These are phyloP conservation scores for Lycodopsis pacificus DNA, from an alignment of 2,797 vertebrate species.

Conservation along the genomic window DNA sequence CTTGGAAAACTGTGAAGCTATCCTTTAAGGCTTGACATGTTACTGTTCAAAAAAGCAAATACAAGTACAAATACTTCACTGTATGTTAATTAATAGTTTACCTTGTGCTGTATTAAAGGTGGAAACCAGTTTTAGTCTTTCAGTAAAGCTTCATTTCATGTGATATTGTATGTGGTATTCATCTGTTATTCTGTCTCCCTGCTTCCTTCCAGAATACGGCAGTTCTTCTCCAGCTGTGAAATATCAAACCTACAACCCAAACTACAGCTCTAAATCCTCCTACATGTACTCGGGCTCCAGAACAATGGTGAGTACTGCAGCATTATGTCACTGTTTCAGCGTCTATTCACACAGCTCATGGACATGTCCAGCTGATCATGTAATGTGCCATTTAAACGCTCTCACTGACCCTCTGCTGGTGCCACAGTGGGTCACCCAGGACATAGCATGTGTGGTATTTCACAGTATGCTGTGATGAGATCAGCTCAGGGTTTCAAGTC, in stretches of 20 bases:
- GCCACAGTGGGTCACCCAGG: constrained; percentile 31
- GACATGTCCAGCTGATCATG: constrained; percentile 11
- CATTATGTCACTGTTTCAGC: constrained; percentile 15
- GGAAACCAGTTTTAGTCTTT: background rate
- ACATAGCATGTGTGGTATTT: constrained; percentile 75
- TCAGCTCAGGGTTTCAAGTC: constrained; percentile 58
- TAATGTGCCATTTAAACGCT: constrained; percentile 6
- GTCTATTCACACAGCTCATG: constrained; percentile 10
- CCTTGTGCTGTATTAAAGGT: background rate
- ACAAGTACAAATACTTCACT: background rate
- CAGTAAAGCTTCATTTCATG: background rate
- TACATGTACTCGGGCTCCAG: constrained; percentile 69
- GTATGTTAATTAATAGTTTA: background rate
- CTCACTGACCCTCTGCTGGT: constrained; percentile 22
- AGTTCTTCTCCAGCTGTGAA: constrained; percentile 77
- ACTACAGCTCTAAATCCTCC: constrained; percentile 83
- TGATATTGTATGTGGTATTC: constrained; percentile 4
- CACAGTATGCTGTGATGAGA: constrained; percentile 52
- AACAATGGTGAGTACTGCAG: constrained; percentile 77
- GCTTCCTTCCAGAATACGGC: constrained; percentile 74
- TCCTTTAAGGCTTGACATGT: background rate
- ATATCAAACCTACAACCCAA: constrained; percentile 76
- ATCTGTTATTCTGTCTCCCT: constrained; percentile 30
- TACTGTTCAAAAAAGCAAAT: background rate
- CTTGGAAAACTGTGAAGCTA: background rate